phyloP scores from a whole-genome alignment of 2,888 invertebrate species.

The Ochlodes sylvanus region DNA sequence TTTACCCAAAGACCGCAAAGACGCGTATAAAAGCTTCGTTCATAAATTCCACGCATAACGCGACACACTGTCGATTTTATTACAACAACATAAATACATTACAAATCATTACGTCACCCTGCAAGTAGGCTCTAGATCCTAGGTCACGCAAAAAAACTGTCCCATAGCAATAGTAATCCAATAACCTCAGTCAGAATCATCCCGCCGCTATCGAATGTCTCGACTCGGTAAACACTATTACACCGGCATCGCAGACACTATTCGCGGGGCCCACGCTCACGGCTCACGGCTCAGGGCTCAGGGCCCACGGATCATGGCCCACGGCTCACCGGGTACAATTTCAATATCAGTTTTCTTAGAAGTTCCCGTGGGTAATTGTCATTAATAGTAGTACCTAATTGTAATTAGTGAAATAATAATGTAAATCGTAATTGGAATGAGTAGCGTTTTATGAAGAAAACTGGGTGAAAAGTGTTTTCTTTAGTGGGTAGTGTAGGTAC shows the following conservation, averaged over 20 bases:
- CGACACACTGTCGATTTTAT: too few relatives aligned
- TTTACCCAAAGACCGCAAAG: too few relatives aligned
- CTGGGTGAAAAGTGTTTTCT: too few relatives aligned
- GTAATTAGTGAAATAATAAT: too few relatives aligned
- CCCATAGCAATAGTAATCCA: constrained; percentile 10
- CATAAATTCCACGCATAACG: too few relatives aligned
- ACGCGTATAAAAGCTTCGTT: too few relatives aligned
- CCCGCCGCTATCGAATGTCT: constrained; percentile 24
- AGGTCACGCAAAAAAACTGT: not conserved
- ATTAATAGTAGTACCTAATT: too few relatives aligned
- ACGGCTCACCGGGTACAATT: constrained; percentile 8
- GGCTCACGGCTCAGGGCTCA: not conserved
- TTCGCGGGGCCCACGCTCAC: not conserved
- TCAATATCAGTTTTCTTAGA: constrained; percentile 17
- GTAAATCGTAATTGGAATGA: too few relatives aligned
- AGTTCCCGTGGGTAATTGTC: constrained; percentile 14
- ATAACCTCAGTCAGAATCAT: constrained; percentile 5
- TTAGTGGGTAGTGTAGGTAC: too few relatives aligned
- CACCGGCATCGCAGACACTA: not conserved
- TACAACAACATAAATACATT: too few relatives aligned
- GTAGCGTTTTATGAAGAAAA: too few relatives aligned
- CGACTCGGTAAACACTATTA: constrained; percentile 5
- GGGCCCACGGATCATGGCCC: too few relatives aligned
- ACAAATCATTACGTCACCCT: not conserved
- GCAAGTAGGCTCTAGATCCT: not conserved